Base-by-base conservation (phyloP, 2,113 vertebrate species). In the Nothobranchius kuhntae region DNA sequence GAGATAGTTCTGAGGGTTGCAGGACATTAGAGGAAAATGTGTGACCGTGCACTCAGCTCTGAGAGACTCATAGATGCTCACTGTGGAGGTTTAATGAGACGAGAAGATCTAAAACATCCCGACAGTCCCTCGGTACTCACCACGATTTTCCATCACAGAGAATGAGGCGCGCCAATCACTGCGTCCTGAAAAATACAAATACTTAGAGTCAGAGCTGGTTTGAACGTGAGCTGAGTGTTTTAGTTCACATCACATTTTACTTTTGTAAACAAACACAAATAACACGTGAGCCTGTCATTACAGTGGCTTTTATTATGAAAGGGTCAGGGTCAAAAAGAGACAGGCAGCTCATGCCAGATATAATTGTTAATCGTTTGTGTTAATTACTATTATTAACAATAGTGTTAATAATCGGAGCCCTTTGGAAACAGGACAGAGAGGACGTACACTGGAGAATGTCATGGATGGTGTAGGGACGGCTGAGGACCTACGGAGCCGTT, bases 111-210 rank as follows among this genome's bases (percentile, higher is more conserved):
- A 12, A 12, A 45, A 45, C 44, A 12, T 45, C 11, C 44, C 77
- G 53, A 82, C 1, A 71, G 47, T 47, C 67, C 72, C 45, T 61
- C 71, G 61, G 61, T 79, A 91, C 93, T 92, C 85, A 93, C 93
- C 93, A 79, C 78, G 90, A 91, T 91, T 92, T 91, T 93, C 93
- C 93, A 93, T 93, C 85, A 93, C 92, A 91, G 88, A 88, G 86
- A 85, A 83, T 85, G 88, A 89, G 82, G 88, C 82, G 63, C 78
- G 86, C 59, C 86, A 71, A 77, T 86, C 86, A 82, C 84, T 67
- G 77, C 76, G 71, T 91, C 89, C 93, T 93, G 85, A 73, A 89
- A 87, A 79, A 83, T 56, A 48, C 81, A 66, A 75, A 53, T 61
- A 58, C 35, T 30, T n/a, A 56, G 14, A 14, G 40, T 15, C 45